These are phyloP conservation scores for Podargus strigoides DNA, from an alignment of 2,797 vertebrate species.

Conservation along the genomic window DNA sequence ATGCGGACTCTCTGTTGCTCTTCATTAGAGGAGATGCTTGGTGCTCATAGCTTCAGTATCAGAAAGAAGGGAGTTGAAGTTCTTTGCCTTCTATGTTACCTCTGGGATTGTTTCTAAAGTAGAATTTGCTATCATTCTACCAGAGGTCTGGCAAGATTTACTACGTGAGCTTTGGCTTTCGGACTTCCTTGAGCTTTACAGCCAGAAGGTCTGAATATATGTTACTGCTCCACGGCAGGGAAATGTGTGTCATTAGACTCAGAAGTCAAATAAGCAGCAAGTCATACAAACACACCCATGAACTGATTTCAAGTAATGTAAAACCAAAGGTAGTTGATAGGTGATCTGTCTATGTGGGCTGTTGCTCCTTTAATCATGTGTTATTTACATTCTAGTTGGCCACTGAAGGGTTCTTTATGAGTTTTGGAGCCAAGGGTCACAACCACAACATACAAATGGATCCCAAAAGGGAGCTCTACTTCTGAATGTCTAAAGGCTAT, in stretches of 20 bases:
- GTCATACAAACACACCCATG: neutral
- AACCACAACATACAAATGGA: neutral
- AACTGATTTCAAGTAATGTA: neutral
- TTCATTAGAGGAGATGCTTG: neutral
- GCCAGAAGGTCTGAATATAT: neutral
- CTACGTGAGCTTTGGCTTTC: neutral
- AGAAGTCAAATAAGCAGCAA: neutral
- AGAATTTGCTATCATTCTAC: neutral
- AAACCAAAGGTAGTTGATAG: neutral
- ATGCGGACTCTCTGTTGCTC: neutral
- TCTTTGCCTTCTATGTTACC: neutral
- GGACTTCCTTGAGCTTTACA: slow-evolving; percentile 16
- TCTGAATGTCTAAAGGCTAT: neutral
- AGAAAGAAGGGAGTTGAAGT: neutral
- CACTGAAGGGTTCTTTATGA: neutral
- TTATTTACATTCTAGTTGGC: neutral
- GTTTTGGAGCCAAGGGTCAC: neutral
- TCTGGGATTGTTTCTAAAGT: neutral
- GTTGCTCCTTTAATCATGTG: neutral
- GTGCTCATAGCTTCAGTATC: neutral
- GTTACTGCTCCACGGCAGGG: neutral
- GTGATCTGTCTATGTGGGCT: neutral
- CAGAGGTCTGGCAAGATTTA: neutral
- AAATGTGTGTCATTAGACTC: neutral
- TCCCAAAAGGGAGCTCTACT: neutral